Base-by-base conservation (phyloP, 2,888 invertebrate genomes). In the Kryphioiulus occultus region DNA sequence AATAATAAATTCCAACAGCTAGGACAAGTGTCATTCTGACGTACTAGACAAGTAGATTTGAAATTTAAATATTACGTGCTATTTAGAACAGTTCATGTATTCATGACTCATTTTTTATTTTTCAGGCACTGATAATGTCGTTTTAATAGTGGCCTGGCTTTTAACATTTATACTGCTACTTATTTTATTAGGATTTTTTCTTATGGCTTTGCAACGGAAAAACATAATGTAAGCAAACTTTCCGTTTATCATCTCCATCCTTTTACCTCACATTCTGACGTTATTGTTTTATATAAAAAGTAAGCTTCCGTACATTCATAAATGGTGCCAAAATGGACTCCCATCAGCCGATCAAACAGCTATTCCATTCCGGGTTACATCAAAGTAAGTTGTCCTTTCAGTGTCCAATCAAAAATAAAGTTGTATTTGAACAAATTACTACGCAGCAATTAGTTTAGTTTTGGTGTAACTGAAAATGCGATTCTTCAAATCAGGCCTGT, bases 401-500 rank as follows among this genome's bases (percentile, higher is more conserved):
- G 17, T 5, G 19, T 85, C 3, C 22, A 26, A 78, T 19, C 35
- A 85, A 9, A 10, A 85, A 32, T 35, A n/a, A n/a, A n/a, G n/a
- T n/a, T n/a, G n/a, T n/a, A n/a, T n/a, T n/a, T n/a, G 19, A 17
- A 30, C 30, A 26, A 84, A n/a, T 84, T 84, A 1, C 22, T 32
- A 0, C n/a, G 47, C n/a, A n/a, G 9, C 1, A 15, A 10, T 30
- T 26, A 22, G 2, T 30, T 22, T 9, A 68, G 10, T 30, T 84
- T 84, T 35, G 32, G 10, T 17, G 0, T 35, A 12, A 26, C 15
- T 83, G 26, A 83, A 17, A 17, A 30, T 86, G 32, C 3, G 12
- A 53, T 85, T 47, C n/a, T 86, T 86, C 42, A 3, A 47, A 44
- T 30, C 17, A 86, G 86, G n/a, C 86, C 86, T 30, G 53, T 86